phyloP scores from a whole-genome alignment of 1,140 invertebrate genomes.

The Megathymus violae region DNA sequence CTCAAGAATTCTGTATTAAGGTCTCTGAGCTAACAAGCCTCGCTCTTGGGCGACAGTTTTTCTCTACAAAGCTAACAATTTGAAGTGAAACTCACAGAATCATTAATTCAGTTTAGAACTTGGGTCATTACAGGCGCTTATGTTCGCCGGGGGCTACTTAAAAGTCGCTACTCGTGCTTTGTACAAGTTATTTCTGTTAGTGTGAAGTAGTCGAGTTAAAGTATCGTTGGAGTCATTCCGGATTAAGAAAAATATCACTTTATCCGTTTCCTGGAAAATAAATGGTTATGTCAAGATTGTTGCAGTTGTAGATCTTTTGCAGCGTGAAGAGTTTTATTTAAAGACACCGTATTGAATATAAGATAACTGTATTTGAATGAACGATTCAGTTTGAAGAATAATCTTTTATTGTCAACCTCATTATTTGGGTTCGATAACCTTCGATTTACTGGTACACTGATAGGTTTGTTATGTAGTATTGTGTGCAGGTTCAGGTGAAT shows the following conservation, averaged over 20 bases:
- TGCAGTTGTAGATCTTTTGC: not conserved
- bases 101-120: slow-evolving; percentile 34
- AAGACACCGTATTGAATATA: no score
- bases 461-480: no score
- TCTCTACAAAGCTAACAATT: slow-evolving; percentile 27
- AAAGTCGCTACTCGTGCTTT: slow-evolving; percentile 25
- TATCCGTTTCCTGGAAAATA: not conserved
- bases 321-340: not conserved
- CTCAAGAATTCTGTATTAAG: slow-evolving; percentile 30
- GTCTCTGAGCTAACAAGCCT: slow-evolving; percentile 21
- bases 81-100: slow-evolving; percentile 27
- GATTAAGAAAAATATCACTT: not conserved
- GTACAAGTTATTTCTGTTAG: slow-evolving; percentile 22
- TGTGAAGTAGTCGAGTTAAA: slow-evolving; percentile 14
- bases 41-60: slow-evolving; percentile 24
- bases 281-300: not conserved
- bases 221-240: not conserved
- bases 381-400: no score
- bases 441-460: no score
- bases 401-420: no score
- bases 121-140: slow-evolving; percentile 32
- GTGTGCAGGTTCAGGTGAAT: no score
- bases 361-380: no score
- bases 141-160: slow-evolving; percentile 21
- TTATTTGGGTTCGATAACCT: no score